A percentile compares a stretch with the other conserved stretches of the same genome.
These are phyloP conservation scores for Ailuropoda melanoleuca DNA, from an alignment of 2,113 vertebrate genomes.

Conservation along the genomic window DNA sequence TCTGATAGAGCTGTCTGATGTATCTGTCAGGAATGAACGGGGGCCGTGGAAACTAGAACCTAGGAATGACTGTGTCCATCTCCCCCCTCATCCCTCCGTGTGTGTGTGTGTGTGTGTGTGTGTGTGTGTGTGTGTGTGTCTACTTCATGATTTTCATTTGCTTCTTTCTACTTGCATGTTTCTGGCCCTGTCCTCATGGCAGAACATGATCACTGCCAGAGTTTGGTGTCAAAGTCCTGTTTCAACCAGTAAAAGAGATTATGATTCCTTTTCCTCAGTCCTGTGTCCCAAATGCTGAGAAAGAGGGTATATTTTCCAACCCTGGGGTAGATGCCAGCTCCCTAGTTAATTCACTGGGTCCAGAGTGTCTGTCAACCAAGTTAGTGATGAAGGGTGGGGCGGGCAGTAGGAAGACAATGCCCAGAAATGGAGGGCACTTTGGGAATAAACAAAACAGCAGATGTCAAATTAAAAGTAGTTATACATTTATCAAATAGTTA, in stretches of 20 bases:
- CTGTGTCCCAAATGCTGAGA: background rate
- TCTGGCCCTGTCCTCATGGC: background rate
- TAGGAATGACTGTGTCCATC: background rate
- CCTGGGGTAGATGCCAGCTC: background rate
- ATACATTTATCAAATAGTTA: background rate
- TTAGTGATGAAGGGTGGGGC: background rate
- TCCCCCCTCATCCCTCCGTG: background rate
- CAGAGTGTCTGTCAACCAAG: background rate
- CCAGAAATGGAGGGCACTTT: background rate
- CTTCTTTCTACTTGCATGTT: background rate
- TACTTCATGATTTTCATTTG: background rate
- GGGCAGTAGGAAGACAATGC: background rate
- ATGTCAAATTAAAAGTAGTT: background rate
- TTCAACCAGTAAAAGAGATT: background rate
- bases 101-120: background rate
- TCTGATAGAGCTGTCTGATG: background rate
- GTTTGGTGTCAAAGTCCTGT: background rate
- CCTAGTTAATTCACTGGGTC: background rate
- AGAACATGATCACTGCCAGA: background rate
- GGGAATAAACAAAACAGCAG: background rate
- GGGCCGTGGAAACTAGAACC: background rate
- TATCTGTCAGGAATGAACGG: background rate
- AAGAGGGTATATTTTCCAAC: background rate
- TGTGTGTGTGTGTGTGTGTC: background rate
- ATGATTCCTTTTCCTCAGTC: background rate